phyloP scores from a whole-genome alignment of 1,140 invertebrate species.

The Penaeus indicus region DNA sequence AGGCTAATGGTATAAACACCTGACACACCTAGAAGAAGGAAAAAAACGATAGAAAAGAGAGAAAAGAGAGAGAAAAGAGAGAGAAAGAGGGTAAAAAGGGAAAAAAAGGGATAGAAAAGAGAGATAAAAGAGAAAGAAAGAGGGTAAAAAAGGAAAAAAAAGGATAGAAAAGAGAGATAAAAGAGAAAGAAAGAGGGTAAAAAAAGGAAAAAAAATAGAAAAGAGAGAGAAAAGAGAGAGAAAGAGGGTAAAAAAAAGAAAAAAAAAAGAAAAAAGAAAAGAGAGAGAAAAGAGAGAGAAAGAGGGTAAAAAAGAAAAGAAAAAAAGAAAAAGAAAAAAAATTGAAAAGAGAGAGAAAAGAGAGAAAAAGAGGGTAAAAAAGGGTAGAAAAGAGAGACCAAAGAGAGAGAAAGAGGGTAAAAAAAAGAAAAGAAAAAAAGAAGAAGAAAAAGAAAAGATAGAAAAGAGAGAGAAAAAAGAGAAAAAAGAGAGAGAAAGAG shows the following conservation, averaged over 20 bases:
- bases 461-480: neutral
- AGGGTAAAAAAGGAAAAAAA: conserved; percentile 1
- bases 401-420: neutral
- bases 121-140: neutral
- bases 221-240: neutral
- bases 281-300: too few relatives aligned
- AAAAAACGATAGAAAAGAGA: neutral
- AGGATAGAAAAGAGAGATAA: conserved; percentile 15
- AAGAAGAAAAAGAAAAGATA: conserved; percentile 13
- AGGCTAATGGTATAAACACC: too few relatives aligned
- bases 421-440: conserved; percentile 9
- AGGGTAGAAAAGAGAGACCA: neutral
- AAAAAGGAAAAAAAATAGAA: neutral
- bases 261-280: too few relatives aligned
- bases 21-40: neutral
- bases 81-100: neutral
- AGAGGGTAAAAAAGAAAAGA: neutral
- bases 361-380: neutral
- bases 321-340: neutral
- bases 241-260: neutral
- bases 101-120: neutral
- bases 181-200: neutral
- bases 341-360: neutral
- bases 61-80: too few relatives aligned
- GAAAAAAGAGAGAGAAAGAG: conserved; percentile 3